Conservation (phyloP, 1,140 invertebrate genomes). For the Chironomus striatipennis region DNA sequence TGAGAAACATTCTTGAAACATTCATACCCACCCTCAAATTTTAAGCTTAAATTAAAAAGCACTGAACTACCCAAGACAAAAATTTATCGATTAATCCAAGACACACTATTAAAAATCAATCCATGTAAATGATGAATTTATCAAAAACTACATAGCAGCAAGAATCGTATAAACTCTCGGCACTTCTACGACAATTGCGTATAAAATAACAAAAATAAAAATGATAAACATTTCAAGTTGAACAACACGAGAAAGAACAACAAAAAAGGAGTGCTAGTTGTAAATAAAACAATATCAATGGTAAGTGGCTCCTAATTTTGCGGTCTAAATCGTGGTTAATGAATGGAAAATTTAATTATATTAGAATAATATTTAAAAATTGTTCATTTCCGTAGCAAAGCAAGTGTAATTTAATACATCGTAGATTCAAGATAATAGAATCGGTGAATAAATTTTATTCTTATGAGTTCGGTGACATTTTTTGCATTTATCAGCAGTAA, state of each 20-base stretch:
- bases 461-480: neutral
- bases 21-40: neutral
- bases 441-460: neutral
- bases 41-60: neutral
- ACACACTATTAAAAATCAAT: too few relatives aligned
- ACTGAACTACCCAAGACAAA: too few relatives aligned
- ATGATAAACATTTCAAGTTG: neutral
- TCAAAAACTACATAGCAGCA: too few relatives aligned
- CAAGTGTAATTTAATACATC: neutral
- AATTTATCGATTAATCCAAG: too few relatives aligned
- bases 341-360: neutral
- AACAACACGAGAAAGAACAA: neutral
- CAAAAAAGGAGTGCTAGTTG: neutral
- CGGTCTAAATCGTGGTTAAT: neutral
- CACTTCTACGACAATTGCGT: neutral
- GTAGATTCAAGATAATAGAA: neutral
- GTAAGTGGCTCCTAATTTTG: neutral
- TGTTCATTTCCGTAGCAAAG: neutral
- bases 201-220: neutral
- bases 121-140: too few relatives aligned
- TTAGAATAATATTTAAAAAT: neutral
- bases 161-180: too few relatives aligned
- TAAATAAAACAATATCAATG: neutral
- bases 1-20: neutral
- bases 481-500: slow-evolving; percentile 8